Base-by-base conservation (phyloP, 2,113 vertebrate species). In the Mastomys natalensis region DNA sequence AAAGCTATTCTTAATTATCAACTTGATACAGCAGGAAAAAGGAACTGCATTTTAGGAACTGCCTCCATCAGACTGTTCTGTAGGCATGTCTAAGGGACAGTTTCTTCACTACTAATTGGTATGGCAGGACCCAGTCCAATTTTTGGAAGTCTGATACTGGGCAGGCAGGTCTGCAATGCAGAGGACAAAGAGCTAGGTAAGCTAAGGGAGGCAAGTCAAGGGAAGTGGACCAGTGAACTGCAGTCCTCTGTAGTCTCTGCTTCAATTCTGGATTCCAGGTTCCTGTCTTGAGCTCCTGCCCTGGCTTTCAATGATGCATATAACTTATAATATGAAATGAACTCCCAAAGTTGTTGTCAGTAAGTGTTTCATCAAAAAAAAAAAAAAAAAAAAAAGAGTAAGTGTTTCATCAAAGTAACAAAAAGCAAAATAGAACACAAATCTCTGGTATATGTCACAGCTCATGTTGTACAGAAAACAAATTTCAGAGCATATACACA, bases 401-500 rank as follows among this genome's bases (percentile, higher is more conserved):
- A 80, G 11, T 29, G 55, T 84, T 80, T 84, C 81, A 60, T 43
- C 55, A 62, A 17, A 84, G 81, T n/a, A 84, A 62, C 55, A 84
- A 29, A 62, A 84, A 84, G 55, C 22, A 84, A 84, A 43, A 84
- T 16, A 84, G n/a, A 84, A 84, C 24, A 80, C 43, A 17, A 40
- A 80, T 24, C 34, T 17, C 55, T 60, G 1, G 19, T 66, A 78
- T 73, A 60, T 5, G 78, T 78, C 64, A 94, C 6, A 40, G 89
- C 45, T 12, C 76, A 64, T 6, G 11, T 19, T 48, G 2, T 24
- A 1, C 2, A 66, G 34, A 3, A 88, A 90, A 12, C 90, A 94
- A 96, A 91, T 68, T 93, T 55, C 12, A 84, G 24, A 95, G 93
- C 8, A n/a, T 15, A 66, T 66, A 90, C 19, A 21, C 22, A 34